Evolutionary conservation across 1,140 invertebrate species (phyloP).

Genomic region (Condylostylus longicornis): DNA sequence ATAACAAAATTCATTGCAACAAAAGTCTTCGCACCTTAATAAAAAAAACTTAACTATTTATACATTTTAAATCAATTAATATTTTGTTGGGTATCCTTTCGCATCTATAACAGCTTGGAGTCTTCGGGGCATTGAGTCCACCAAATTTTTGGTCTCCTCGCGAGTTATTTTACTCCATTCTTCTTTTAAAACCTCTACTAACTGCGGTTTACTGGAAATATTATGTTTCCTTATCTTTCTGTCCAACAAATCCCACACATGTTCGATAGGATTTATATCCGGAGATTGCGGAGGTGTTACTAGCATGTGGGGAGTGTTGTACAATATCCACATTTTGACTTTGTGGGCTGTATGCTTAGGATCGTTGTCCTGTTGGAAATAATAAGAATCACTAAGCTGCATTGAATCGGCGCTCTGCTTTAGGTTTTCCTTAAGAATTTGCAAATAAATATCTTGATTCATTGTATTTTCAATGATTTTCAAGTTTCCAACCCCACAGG

Average conservation of each 20-base stretch:
- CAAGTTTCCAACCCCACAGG: constrained; percentile 15
- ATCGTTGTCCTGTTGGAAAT: constrained; percentile 9
- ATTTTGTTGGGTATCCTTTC: constrained; percentile 15
- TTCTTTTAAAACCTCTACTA: constrained; percentile 8
- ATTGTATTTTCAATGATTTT: constrained; percentile 13
- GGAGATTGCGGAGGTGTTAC: constrained; percentile 17
- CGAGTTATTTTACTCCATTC: constrained; percentile 13
- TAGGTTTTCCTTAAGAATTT: constrained; percentile 13
- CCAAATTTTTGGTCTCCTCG: constrained; percentile 10
- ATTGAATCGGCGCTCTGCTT: constrained; percentile 10
- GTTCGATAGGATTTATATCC: constrained; percentile 13
- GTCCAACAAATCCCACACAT: constrained; percentile 15
- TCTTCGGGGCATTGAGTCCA: constrained; percentile 12
- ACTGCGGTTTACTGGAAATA: not conserved
- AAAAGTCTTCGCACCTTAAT: too few species aligned
- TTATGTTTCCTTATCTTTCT: not conserved
- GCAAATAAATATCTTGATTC: constrained; percentile 8
- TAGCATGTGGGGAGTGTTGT: constrained; percentile 8
- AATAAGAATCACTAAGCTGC: not conserved
- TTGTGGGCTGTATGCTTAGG: constrained; percentile 18
- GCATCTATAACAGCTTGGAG: constrained; percentile 13
- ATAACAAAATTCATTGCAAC: too few species aligned
- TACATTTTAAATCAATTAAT: too few species aligned
- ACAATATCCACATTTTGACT: constrained; percentile 14
- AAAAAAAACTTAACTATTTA: too few species aligned